phyloP scores from a whole-genome alignment of 2,888 invertebrate species.

The Platycheirus albimanus region DNA sequence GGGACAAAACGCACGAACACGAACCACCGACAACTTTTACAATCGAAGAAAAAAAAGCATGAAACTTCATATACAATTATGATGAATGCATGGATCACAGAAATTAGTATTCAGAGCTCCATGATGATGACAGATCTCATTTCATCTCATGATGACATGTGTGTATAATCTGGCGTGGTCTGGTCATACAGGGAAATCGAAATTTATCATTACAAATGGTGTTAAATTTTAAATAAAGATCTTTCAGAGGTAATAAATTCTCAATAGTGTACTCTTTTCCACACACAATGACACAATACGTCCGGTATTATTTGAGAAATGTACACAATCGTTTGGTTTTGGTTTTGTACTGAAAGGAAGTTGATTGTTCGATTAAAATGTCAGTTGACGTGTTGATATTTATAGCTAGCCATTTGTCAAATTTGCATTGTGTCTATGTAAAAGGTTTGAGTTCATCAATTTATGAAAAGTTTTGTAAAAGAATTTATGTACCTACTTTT shows the following conservation, averaged over 20 bases:
- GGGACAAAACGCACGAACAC: neutral
- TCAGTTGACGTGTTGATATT: slow-evolving; percentile 34
- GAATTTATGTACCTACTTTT: too few species aligned
- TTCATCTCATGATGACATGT: slow-evolving; percentile 64
- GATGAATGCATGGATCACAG: slow-evolving; percentile 65
- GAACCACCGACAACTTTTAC: neutral
- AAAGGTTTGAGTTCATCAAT: slow-evolving; percentile 21
- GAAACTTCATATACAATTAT: slow-evolving; percentile 57
- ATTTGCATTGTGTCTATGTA: slow-evolving; percentile 16
- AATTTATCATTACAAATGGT: slow-evolving; percentile 73
- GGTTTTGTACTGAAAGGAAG: slow-evolving; percentile 62
- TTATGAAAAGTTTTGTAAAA: slow-evolving; percentile 10
- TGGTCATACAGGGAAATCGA: slow-evolving; percentile 55
- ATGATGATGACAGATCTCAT: slow-evolving; percentile 65
- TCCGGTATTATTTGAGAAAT: slow-evolving; percentile 53
- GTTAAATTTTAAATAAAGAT: slow-evolving; percentile 73
- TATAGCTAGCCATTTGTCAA: slow-evolving; percentile 44
- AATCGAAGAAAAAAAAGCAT: slow-evolving; percentile 31
- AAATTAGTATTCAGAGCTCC: slow-evolving; percentile 65
- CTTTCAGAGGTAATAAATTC: slow-evolving; percentile 70
- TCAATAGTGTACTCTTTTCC: slow-evolving; percentile 35
- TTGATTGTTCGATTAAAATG: slow-evolving; percentile 70
- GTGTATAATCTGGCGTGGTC: slow-evolving; percentile 64
- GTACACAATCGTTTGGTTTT: slow-evolving; percentile 51
- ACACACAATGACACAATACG: slow-evolving; percentile 52